Conservation (phyloP, 2,113 vertebrate species). For the Grammomys surdaster region DNA sequence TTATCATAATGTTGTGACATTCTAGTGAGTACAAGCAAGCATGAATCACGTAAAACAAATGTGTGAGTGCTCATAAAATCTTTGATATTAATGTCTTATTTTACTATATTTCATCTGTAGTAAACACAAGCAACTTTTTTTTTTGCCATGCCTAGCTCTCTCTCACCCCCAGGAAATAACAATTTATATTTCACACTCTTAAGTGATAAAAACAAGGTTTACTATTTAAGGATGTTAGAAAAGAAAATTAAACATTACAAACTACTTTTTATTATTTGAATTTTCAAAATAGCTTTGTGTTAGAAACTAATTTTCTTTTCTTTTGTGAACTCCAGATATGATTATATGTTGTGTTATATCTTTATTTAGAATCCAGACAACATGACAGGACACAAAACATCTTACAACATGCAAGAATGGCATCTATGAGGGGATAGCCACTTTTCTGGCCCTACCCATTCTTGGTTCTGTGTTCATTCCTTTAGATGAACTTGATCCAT, state of each 20-base stretch:
- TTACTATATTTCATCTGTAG: background rate
- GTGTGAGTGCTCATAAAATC: background rate
- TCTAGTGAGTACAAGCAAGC: background rate
- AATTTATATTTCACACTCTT: background rate
- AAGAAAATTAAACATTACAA: background rate
- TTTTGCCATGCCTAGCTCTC: background rate
- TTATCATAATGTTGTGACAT: background rate
- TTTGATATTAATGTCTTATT: background rate
- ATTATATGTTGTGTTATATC: background rate
- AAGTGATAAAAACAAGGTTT: background rate
- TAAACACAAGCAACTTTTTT: background rate
- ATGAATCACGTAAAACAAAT: background rate
- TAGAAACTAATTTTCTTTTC: background rate
- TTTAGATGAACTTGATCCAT: background rate
- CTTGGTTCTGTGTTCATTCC: background rate
- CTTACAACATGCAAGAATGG: background rate
- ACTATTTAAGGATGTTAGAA: background rate
- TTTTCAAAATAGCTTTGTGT: background rate
- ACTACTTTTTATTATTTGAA: background rate
- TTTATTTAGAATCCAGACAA: background rate
- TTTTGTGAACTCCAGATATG: background rate
- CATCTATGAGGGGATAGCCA: background rate
- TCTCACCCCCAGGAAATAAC: background rate
- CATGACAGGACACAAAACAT: background rate
- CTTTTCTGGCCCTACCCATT: background rate